These are phyloP conservation scores for Calephelis nemesis DNA, from an alignment of 1,140 invertebrate genomes.

Conservation along the genomic window DNA sequence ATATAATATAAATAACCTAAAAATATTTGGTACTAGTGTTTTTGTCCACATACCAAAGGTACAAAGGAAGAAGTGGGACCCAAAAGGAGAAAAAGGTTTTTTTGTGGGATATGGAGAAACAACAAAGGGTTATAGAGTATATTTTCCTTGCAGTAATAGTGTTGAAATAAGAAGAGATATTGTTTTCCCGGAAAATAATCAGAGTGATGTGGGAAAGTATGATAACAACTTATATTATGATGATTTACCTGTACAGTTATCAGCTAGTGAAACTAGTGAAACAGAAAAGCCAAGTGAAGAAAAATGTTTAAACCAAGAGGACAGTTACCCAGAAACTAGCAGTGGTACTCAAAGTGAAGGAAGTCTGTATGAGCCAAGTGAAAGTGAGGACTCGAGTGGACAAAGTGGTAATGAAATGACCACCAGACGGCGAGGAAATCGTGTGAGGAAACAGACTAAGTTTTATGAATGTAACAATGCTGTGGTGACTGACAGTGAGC, in stretches of 20 bases:
- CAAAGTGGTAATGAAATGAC: slow-evolving; percentile 1
- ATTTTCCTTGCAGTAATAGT: not conserved
- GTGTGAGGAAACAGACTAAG: not conserved
- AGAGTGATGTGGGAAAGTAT: not conserved
- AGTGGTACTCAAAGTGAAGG: slow-evolving; percentile 15
- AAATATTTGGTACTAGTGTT: no score
- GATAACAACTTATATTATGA: not conserved
- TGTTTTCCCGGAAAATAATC: slow-evolving; percentile 10
- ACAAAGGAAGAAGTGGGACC: slow-evolving; percentile 47
- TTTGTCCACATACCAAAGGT: slow-evolving; percentile 50
- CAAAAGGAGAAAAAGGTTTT: slow-evolving; percentile 39
- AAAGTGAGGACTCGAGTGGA: not conserved
- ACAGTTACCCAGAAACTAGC: slow-evolving; percentile 5
- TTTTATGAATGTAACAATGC: no score
- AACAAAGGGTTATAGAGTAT: slow-evolving; percentile 29
- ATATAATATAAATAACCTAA: no score
- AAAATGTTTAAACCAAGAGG: not conserved
- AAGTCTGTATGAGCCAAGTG: slow-evolving; percentile 14
- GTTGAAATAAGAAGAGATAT: slow-evolving; percentile 14
- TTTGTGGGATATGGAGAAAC: slow-evolving; percentile 49
- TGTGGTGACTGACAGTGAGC: no score
- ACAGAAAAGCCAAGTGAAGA: not conserved
- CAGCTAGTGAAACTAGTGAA: not conserved
- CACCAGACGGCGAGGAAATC: not conserved
- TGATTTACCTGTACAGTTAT: not conserved